phyloP scores from a whole-genome alignment of 2,113 vertebrate species.

The Amphiprion ocellaris region DNA sequence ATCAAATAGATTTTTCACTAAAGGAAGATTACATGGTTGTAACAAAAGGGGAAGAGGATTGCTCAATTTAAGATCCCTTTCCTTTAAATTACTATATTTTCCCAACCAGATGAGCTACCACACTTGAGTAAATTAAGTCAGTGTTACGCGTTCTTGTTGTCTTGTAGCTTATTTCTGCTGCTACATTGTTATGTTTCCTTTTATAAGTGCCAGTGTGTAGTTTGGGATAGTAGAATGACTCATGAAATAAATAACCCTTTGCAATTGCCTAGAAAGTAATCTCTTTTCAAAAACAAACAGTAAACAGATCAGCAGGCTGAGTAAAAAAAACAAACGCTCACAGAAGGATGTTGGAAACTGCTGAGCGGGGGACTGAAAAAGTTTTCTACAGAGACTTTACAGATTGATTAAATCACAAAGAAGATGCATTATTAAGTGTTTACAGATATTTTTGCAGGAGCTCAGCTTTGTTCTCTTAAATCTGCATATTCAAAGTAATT shows the following conservation, averaged over 20 bases:
- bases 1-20: not conserved
- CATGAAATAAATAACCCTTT: constrained; percentile 30
- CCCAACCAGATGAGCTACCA: constrained; percentile 14
- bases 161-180: not conserved
- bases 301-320: constrained; percentile 16
- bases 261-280: constrained; percentile 18
- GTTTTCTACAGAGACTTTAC: constrained; percentile 24
- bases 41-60: constrained; percentile 5
- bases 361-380: constrained; percentile 7
- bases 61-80: not conserved
- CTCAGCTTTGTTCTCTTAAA: not conserved
- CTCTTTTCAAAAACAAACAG: constrained; percentile 48
- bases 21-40: constrained; percentile 9
- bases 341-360: not conserved
- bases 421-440: constrained; percentile 27
- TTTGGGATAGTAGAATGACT: constrained; percentile 13
- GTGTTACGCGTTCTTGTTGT: not conserved
- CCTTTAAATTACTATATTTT: not conserved
- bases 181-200: constrained; percentile 14
- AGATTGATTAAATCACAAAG: constrained; percentile 32
- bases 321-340: not conserved
- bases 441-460: constrained; percentile 9
- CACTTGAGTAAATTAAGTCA: constrained; percentile 17
- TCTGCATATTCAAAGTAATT: constrained; percentile 15
- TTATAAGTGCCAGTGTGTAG: constrained; percentile 18